Conservation (phyloP, 2,113 vertebrate genomes). For the Dromaius novaehollandiae region DNA sequence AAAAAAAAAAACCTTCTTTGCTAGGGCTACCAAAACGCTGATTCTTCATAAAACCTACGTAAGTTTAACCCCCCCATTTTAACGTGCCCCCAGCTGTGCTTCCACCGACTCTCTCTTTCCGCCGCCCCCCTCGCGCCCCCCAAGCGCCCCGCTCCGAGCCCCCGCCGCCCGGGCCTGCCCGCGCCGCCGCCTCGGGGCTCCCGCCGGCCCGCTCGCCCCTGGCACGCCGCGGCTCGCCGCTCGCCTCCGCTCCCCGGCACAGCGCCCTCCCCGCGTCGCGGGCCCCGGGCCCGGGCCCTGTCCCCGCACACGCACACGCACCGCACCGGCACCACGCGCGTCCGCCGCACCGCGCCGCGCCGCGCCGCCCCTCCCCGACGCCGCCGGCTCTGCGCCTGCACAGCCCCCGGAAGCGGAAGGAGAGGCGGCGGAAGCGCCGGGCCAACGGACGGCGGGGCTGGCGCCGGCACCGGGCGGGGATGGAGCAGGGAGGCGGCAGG, state of each 20-base stretch:
- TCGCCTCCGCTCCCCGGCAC: background rate
- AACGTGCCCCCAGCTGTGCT: too few relatives aligned
- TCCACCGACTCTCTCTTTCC: too few relatives aligned
- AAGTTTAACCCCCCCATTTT: background rate
- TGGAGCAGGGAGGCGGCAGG: background rate
- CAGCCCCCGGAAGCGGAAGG: background rate
- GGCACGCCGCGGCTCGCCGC: too few relatives aligned
- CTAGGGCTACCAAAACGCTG: background rate
- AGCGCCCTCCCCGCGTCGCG: background rate
- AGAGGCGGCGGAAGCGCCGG: background rate
- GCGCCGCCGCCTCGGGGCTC: too few relatives aligned
- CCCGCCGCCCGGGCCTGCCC: too few relatives aligned
- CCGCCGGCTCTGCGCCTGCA: background rate
- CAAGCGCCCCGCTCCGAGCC: too few relatives aligned
- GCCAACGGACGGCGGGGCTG: fast-evolving
- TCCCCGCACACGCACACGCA: too few relatives aligned
- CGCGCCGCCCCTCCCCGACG: too few relatives aligned
- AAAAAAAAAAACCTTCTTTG: too few relatives aligned
- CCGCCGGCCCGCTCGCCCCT: too few relatives aligned
- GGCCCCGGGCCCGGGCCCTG: too few relatives aligned
- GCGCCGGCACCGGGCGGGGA: background rate
- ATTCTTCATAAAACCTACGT: background rate
- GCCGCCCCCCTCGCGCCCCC: too few relatives aligned
- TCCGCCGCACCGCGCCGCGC: background rate
- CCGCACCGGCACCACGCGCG: background rate